Percentiles rank a stretch among this genome's conserved stretches.
phyloP scores from a whole-genome alignment of 2,113 vertebrate genomes.

The Ploceus nigricollis region DNA sequence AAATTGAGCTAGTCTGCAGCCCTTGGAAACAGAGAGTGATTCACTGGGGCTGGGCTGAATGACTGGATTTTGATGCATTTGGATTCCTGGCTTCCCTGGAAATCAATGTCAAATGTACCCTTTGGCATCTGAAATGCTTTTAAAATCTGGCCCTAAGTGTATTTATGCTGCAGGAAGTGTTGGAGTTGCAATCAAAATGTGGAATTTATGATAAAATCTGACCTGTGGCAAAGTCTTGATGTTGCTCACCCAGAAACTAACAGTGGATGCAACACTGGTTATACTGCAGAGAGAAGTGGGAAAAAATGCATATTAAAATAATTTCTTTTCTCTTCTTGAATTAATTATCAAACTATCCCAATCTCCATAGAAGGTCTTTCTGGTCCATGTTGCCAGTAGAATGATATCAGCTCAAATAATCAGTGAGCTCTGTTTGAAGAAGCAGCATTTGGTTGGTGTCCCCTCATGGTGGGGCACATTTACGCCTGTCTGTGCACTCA shows the following conservation, averaged over 20 bases:
- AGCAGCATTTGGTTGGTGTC: background rate
- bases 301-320: background rate
- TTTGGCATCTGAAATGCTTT: slow-evolving; percentile 8
- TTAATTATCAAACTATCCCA: background rate
- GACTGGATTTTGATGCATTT: background rate
- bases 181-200: background rate
- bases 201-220: background rate
- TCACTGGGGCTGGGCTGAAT: background rate
- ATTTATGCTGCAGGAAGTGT: background rate
- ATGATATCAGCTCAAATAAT: background rate
- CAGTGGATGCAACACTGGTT: background rate
- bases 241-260: background rate
- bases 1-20: background rate
- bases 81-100: background rate
- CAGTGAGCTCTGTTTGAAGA: background rate
- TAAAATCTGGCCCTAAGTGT: background rate
- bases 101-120: background rate
- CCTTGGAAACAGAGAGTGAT: background rate
- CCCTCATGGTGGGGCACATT: rapidly evolving
- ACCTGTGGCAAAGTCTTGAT: background rate
- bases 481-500: rapidly evolving
- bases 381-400: background rate
- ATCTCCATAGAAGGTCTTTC: background rate
- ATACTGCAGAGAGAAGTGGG: background rate
- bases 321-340: background rate